These are phyloP conservation scores for Oreochromis tanganicae DNA, from an alignment of 2,113 vertebrate species.

Conservation along the genomic window DNA sequence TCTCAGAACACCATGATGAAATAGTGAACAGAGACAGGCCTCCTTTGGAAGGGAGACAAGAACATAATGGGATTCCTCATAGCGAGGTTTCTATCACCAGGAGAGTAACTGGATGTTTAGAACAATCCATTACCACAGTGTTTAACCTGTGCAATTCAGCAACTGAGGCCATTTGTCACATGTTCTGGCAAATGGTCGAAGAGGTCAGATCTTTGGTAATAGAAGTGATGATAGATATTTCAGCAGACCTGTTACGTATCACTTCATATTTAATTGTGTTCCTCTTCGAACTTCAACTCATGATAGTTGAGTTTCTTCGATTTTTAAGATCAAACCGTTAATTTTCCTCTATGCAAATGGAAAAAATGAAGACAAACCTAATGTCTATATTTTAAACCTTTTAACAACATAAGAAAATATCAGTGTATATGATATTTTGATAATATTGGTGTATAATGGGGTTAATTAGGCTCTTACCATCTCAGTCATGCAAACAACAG, in stretches of 20 bases:
- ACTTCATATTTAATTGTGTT: too few relatives aligned
- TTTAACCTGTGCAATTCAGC: not conserved
- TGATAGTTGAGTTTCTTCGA: too few relatives aligned
- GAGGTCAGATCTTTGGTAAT: too few relatives aligned
- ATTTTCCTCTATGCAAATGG: not conserved
- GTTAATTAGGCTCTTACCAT: not conserved
- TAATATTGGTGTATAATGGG: accelerated
- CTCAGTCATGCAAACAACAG: not conserved
- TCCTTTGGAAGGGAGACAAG: not conserved
- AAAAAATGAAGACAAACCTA: not conserved
- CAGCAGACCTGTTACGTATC: too few relatives aligned
- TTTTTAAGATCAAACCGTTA: too few relatives aligned
- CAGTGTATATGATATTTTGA: not conserved
- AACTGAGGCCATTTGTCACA: accelerated
- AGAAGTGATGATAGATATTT: too few relatives aligned
- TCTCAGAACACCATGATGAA: not conserved
- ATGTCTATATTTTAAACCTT: not conserved
- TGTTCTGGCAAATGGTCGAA: accelerated
- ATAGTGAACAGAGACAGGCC: not conserved
- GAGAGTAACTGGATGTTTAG: not conserved
- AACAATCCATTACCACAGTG: not conserved
- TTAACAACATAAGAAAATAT: too few relatives aligned
- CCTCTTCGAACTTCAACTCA: too few relatives aligned
- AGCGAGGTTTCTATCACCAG: not conserved
- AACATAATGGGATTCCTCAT: not conserved